A percentile compares a stretch with the other conserved stretches of the same genome.
Evolutionary conservation across 2,797 vertebrate genomes (phyloP).

Genomic region (Urophycis tenuis): DNA sequence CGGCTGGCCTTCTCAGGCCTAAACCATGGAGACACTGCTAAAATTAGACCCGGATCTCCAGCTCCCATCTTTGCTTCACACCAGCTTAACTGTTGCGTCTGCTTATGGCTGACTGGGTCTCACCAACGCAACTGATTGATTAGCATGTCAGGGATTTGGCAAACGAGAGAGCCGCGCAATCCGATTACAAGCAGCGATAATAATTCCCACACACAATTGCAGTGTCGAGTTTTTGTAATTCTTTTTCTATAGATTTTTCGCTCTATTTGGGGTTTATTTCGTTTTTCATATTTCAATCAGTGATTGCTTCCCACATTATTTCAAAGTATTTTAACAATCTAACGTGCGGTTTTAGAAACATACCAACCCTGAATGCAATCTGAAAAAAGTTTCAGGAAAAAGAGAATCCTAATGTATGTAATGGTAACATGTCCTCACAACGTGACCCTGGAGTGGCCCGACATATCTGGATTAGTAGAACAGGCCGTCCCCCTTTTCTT

Average conservation of each 20-base stretch:
- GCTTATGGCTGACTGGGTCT: conserved; percentile 15
- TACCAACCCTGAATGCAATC: not conserved
- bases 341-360: not conserved
- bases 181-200: conserved; percentile 12
- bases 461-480: not conserved
- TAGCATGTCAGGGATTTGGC: conserved; percentile 11
- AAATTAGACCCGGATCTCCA: conserved; percentile 10
- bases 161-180: not conserved
- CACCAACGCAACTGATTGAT: conserved; percentile 23
- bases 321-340: not conserved
- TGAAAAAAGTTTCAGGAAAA: not conserved
- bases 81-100: not conserved
- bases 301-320: not conserved
- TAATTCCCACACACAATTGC: not conserved
- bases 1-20: not conserved
- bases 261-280: not conserved
- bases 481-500: not conserved
- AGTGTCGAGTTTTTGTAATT: not conserved
- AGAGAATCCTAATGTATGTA: not conserved
- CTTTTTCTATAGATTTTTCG: conserved; percentile 11
- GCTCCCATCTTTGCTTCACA: conserved; percentile 4
- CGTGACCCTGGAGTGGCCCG: not conserved
- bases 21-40: conserved; percentile 9
- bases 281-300: not conserved
- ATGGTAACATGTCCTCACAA: not conserved